Base-by-base conservation (phyloP, 2,888 invertebrate genomes). In the Polydrusus pterygomalis region DNA sequence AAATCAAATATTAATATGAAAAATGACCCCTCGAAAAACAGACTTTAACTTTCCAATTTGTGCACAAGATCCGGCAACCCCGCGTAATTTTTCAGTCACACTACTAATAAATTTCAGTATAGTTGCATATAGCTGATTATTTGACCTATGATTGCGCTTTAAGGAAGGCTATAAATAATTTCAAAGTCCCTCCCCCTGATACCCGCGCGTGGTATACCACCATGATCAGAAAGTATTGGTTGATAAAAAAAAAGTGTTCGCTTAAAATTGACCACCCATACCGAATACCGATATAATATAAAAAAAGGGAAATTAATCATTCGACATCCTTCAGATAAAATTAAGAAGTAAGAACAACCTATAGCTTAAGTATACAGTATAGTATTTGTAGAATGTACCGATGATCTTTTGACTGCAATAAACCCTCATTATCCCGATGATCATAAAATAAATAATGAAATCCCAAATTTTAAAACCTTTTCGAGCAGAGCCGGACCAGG, bases 291-390 rank as follows among this genome's bases (percentile, higher is more conserved):
- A n/a, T n/a, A n/a, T n/a, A n/a, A n/a, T n/a, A n/a, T n/a, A n/a
- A 15, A 71, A 75, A 34, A 75, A 75, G 62, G 54, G 65, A 62
- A 75, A 75, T 75, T 71, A 75, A 75, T 75, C 67, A 75, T 54
- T 15, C 17, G 34, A 65, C 70, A 58, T 58, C 65, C 64, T n/a
- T 70, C 65, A 63, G 40, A 34, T 62, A 49, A 54, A 54, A 60
- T 70, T 70, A 74, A 43, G 8, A 34, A 34, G 10, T 34, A 34
- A 34, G 34, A 34, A 34, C n/a, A 34, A 34, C 34, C 34, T 34
- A 34, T 34, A 34, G 25, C 5, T 25, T 25, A 25, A 1, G 25
- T 25, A 25, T 25, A 25, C 5, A n/a, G n/a, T n/a, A n/a, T n/a
- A n/a, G 25, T 25, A 25, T 25, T 1, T 25, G 25, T 25, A 25